Evolutionary conservation across 2,113 vertebrate genomes (phyloP).

Genomic region (Arvicanthis niloticus): DNA sequence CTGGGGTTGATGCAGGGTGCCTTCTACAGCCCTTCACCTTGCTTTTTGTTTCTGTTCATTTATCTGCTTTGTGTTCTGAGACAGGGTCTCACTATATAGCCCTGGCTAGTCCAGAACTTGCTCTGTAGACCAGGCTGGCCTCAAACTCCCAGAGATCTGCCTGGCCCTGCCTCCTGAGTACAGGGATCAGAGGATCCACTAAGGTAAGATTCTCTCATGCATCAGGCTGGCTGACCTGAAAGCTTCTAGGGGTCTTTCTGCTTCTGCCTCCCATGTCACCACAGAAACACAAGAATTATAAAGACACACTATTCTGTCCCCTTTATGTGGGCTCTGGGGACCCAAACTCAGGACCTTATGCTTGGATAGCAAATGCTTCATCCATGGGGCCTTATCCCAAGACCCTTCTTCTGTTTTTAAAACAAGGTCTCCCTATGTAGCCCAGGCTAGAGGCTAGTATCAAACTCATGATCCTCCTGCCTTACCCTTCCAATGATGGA

Average conservation of each 20-base stretch:
- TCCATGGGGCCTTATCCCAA: background rate
- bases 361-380: no score
- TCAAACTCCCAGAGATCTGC: background rate
- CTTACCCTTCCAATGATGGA: background rate
- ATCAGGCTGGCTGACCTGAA: background rate
- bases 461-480: background rate
- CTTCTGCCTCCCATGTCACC: background rate
- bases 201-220: background rate
- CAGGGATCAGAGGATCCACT: background rate
- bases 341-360: background rate
- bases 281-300: background rate
- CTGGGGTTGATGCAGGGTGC: background rate
- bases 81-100: background rate
- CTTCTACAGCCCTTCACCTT: background rate
- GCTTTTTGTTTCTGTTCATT: background rate
- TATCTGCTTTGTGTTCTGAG: background rate
- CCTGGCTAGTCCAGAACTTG: background rate
- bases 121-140: background rate
- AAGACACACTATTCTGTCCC: no score
- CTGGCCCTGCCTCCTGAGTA: background rate
- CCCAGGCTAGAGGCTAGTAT: background rate
- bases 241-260: background rate
- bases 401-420: background rate
- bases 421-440: background rate
- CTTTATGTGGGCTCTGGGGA: background rate